These are phyloP conservation scores for Chymomyza procnemis DNA, from an alignment of 2,888 invertebrate species.

Conservation along the genomic window DNA sequence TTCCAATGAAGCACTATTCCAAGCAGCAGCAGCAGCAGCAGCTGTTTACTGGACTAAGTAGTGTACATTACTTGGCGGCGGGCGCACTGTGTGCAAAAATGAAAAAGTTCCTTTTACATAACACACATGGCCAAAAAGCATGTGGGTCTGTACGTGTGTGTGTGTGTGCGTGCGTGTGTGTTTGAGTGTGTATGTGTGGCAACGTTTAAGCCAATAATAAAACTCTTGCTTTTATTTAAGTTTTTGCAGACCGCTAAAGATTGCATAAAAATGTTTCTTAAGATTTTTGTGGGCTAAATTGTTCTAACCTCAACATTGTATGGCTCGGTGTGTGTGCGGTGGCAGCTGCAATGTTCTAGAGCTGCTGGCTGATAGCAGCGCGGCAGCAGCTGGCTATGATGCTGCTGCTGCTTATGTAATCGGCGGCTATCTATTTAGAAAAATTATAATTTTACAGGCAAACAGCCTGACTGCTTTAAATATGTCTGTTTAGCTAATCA, in stretches of 20 bases:
- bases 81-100: background rate
- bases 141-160: background rate
- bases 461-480: background rate
- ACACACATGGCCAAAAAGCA: slow-evolving; percentile 30
- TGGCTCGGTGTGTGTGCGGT: background rate
- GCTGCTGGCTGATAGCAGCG: slow-evolving; percentile 10
- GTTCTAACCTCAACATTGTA: slow-evolving; percentile 57
- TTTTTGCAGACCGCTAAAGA: slow-evolving; percentile 8
- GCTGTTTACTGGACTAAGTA: slow-evolving; percentile 1
- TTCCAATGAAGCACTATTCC: background rate
- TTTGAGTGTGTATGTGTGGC: background rate
- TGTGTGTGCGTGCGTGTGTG: background rate
- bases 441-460: no score
- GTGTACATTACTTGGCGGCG: no score
- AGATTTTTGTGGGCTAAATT: slow-evolving; percentile 19
- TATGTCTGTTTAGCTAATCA: background rate
- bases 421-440: background rate
- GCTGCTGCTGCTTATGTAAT: slow-evolving; percentile 51
- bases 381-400: background rate
- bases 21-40: background rate
- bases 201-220: background rate
- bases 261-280: slow-evolving; percentile 48
- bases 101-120: slow-evolving; percentile 52
- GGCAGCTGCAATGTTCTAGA: slow-evolving; percentile 21
- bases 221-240: background rate